phyloP scores from a whole-genome alignment of 2,888 invertebrate genomes.

The Eilema depressum region DNA sequence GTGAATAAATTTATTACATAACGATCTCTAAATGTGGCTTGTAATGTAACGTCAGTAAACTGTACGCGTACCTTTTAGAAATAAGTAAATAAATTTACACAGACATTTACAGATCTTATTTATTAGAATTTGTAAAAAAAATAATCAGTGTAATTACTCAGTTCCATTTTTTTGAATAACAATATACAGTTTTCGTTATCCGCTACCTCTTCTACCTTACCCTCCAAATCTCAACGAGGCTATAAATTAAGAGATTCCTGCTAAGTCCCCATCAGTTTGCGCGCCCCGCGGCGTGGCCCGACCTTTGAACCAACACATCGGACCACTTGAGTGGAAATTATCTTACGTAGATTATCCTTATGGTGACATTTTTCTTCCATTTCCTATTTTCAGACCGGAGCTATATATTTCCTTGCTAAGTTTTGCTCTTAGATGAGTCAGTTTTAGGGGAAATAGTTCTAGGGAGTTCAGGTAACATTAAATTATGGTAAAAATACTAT shows the following conservation, averaged over 20 bases:
- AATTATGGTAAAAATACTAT: background rate
- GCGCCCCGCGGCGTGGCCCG: constrained; percentile 79
- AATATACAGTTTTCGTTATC: background rate
- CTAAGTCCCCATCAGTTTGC: constrained; percentile 83
- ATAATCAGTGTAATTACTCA: too few relatives aligned
- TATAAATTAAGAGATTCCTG: constrained; percentile 86
- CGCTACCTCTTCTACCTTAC: constrained; percentile 41
- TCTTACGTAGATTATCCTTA: constrained; percentile 76
- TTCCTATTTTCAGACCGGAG: constrained; percentile 37
- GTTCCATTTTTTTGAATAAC: background rate
- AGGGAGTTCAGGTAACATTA: constrained; percentile 3
- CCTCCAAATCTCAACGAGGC: constrained; percentile 65
- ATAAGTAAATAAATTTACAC: too few relatives aligned
- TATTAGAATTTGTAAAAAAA: too few relatives aligned
- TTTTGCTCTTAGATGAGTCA: constrained; percentile 28
- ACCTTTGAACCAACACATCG: constrained; percentile 74
- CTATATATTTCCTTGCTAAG: constrained; percentile 29
- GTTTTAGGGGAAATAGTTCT: constrained; percentile 5
- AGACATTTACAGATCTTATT: too few relatives aligned
- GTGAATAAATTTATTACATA: too few relatives aligned
- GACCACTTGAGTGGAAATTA: constrained; percentile 79
- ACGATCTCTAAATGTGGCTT: too few relatives aligned
- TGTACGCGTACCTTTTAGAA: too few relatives aligned
- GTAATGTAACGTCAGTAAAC: too few relatives aligned
- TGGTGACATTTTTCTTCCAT: constrained; percentile 68